Conservation (phyloP, 2,113 vertebrate genomes). For the Calcarius ornatus region DNA sequence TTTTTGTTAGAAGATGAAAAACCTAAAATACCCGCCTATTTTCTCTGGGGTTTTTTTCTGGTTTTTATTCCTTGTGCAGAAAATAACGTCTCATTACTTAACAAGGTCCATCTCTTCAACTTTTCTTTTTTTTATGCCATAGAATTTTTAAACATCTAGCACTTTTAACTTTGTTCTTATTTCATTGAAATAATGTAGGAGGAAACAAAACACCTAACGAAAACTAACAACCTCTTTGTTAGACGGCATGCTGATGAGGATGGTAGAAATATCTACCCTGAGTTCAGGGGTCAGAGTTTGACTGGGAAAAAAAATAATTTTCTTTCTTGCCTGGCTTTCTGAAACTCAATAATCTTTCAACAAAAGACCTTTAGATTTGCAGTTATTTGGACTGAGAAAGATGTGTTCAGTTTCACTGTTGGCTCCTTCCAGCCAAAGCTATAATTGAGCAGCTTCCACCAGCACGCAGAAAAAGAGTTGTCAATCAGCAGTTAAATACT, state of each 20-base stretch:
- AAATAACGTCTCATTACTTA: not conserved
- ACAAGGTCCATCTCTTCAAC: not conserved
- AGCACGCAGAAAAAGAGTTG: not conserved
- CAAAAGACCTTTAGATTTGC: not conserved
- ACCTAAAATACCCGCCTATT: not conserved
- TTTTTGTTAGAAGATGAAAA: not conserved
- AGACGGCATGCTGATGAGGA: not conserved
- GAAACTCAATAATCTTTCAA: not conserved
- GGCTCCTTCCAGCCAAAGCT: not conserved
- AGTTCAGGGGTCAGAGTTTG: not conserved
- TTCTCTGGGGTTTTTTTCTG: not conserved
- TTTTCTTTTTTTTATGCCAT: not conserved
- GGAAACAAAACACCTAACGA: not conserved
- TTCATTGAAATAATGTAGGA: not conserved
- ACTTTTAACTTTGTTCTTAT: not conserved
- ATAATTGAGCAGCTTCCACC: not conserved
- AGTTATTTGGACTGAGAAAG: not conserved
- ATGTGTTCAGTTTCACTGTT: not conserved
- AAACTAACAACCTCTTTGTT: not conserved
- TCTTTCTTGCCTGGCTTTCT: not conserved
- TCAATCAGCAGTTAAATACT: constrained; percentile 10
- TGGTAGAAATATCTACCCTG: not conserved
- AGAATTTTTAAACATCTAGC: not conserved
- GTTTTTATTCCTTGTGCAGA: not conserved
- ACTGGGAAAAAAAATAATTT: not conserved